Evolutionary conservation across 2,113 vertebrate genomes (phyloP).

Genomic region (Seriola rivoliana): DNA sequence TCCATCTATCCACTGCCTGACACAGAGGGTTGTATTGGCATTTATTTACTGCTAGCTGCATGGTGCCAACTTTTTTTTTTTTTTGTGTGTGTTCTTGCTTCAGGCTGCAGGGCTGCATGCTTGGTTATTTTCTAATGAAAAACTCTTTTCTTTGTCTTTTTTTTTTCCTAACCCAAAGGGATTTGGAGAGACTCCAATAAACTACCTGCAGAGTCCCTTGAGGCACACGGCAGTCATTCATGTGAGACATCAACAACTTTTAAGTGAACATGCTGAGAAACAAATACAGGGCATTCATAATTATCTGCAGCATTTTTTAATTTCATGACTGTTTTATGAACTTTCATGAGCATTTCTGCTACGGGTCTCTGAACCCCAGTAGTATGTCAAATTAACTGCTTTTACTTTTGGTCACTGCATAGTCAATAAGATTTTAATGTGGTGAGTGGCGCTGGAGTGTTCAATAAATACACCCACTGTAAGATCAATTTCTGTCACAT

Average conservation of each 20-base stretch:
- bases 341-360: not conserved
- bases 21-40: slow-evolving; percentile 24
- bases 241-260: slow-evolving; percentile 43
- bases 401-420: slow-evolving; percentile 19
- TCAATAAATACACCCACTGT: slow-evolving; percentile 28
- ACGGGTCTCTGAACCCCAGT: not conserved
- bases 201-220: slow-evolving; percentile 34
- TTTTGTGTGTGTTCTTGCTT: slow-evolving; percentile 13
- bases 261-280: slow-evolving; percentile 31
- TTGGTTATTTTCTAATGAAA: slow-evolving; percentile 54
- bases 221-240: slow-evolving; percentile 19
- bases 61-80: slow-evolving; percentile 6
- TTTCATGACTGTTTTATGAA: not conserved
- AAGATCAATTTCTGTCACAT: slow-evolving; percentile 20
- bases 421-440: slow-evolving; percentile 11
- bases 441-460: slow-evolving; percentile 11
- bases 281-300: not conserved
- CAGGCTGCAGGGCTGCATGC: slow-evolving; percentile 31
- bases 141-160: slow-evolving; percentile 14
- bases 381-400: not conserved
- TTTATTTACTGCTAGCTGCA: slow-evolving; percentile 35
- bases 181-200: slow-evolving; percentile 37
- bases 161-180: slow-evolving; percentile 18
- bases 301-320: slow-evolving; percentile 3
- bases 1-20: slow-evolving; percentile 16